Percentiles rank a stretch among this genome's conserved stretches.
phyloP scores from a whole-genome alignment of 2,888 invertebrate species.

The Patella pellucida region DNA sequence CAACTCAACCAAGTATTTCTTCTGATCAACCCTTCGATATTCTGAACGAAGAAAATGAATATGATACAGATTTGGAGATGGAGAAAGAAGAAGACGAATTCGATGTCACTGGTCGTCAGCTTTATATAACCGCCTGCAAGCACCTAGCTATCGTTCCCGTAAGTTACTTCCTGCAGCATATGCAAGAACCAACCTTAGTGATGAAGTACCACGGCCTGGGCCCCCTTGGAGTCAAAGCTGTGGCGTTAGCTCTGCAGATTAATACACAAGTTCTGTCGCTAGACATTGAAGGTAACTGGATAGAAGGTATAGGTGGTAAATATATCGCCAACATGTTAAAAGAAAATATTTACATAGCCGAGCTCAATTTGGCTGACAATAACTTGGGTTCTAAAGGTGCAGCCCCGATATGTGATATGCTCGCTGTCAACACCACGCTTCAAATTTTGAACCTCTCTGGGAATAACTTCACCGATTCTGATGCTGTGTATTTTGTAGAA shows the following conservation, averaged over 20 bases:
- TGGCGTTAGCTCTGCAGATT: constrained; percentile 55
- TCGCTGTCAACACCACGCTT: constrained; percentile 53
- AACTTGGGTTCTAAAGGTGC: constrained; percentile 49
- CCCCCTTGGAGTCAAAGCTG: constrained; percentile 56
- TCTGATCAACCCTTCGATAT: neutral
- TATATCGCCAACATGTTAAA: constrained; percentile 57
- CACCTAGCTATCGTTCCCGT: constrained; percentile 50
- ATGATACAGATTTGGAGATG: constrained; percentile 19
- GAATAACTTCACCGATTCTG: constrained; percentile 26
- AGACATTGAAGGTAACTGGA: constrained; percentile 64
- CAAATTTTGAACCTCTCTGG: constrained; percentile 50
- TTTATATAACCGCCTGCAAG: constrained; percentile 51
- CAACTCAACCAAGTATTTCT: neutral
- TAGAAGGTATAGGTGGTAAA: constrained; percentile 57
- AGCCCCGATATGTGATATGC: constrained; percentile 46
- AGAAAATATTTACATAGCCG: constrained; percentile 63
- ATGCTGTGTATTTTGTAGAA: constrained; percentile 9
- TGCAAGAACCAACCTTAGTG: constrained; percentile 46
- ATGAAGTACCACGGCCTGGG: constrained; percentile 64
- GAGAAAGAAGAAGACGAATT: constrained; percentile 38
- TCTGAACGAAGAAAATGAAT: constrained; percentile 12
- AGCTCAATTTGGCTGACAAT: constrained; percentile 56
- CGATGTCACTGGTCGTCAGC: constrained; percentile 43
- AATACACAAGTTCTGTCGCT: constrained; percentile 55
- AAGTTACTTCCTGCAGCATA: constrained; percentile 60